A percentile compares a stretch with the other conserved stretches of the same genome.
Conservation (phyloP, 2,888 invertebrate genomes). For the Shargacucullia verbasci region DNA sequence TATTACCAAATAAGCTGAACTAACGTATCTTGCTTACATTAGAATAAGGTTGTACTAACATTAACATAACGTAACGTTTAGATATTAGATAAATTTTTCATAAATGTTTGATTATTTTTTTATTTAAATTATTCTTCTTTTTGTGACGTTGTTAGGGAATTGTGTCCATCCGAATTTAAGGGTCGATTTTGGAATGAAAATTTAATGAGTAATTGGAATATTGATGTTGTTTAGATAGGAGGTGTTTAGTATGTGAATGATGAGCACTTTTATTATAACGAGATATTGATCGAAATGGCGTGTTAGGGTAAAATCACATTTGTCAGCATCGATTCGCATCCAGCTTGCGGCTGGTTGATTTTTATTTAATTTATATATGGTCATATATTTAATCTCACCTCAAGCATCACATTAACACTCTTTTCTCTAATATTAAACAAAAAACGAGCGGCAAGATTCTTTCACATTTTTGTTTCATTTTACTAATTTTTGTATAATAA, state of each 20-base stretch:
- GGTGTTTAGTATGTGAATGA: constrained; percentile 26
- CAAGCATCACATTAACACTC: too few relatives aligned
- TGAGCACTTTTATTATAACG: neutral
- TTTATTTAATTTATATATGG: too few relatives aligned
- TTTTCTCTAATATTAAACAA: too few relatives aligned
- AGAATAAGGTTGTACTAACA: constrained; percentile 68
- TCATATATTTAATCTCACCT: too few relatives aligned
- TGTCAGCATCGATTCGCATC: too few relatives aligned
- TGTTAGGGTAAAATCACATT: too few relatives aligned
- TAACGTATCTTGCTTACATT: constrained; percentile 62
- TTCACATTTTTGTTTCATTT: too few relatives aligned
- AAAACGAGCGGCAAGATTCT: too few relatives aligned
- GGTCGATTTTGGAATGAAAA: constrained; percentile 15
- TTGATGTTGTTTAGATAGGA: constrained; percentile 41
- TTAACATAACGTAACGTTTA: constrained; percentile 23
- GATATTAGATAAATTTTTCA: constrained; percentile 24
- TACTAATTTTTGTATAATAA: too few relatives aligned
- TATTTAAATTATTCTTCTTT: constrained; percentile 53
- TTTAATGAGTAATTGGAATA: constrained; percentile 19
- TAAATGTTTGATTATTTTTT: constrained; percentile 41
- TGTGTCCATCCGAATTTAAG: constrained; percentile 31
- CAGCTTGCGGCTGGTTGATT: too few relatives aligned
- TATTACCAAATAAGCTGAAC: constrained; percentile 68
- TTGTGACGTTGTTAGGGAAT: constrained; percentile 29
- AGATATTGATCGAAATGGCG: too few relatives aligned